These are phyloP conservation scores for Ferdinandea cuprea DNA, from an alignment of 2,888 invertebrate genomes.

Conservation along the genomic window DNA sequence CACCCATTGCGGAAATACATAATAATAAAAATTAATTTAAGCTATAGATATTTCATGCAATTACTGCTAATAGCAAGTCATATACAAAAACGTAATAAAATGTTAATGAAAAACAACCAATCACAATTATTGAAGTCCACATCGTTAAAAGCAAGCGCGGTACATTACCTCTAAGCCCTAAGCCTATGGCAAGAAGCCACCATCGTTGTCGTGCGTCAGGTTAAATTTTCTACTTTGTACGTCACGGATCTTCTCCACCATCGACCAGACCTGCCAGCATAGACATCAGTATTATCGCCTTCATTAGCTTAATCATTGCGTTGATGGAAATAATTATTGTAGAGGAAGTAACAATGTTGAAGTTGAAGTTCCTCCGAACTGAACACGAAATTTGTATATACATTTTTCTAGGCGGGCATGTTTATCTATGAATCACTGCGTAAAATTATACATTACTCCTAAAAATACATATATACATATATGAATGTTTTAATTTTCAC, in stretches of 20 bases:
- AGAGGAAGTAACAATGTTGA: constrained; percentile 59
- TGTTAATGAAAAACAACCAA: constrained; percentile 22
- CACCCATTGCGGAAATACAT: constrained; percentile 8
- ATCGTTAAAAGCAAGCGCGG: constrained; percentile 33
- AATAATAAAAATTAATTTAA: not conserved
- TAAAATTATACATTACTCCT: constrained; percentile 47
- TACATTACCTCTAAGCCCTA: constrained; percentile 1
- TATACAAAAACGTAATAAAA: constrained; percentile 50
- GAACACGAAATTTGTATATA: constrained; percentile 36
- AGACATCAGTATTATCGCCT: constrained; percentile 58
- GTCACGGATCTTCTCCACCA: constrained; percentile 49
- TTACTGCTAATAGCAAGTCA: constrained; percentile 44
- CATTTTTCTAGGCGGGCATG: not conserved
- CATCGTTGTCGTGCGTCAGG: constrained; percentile 4
- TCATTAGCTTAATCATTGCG: constrained; percentile 70
- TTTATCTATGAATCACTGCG: constrained; percentile 50
- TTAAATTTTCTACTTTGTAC: constrained; percentile 16
- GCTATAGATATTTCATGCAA: constrained; percentile 26
- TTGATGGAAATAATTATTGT: constrained; percentile 67
- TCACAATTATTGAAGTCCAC: constrained; percentile 38
- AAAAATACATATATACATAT: too few species aligned
- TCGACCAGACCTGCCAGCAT: constrained; percentile 2
- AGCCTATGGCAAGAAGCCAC: not conserved
- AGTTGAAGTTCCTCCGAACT: constrained; percentile 33
- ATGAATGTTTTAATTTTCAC: constrained; percentile 46